Conservation (phyloP, 1,140 invertebrate genomes). For the Drosophila tropicalis region DNA sequence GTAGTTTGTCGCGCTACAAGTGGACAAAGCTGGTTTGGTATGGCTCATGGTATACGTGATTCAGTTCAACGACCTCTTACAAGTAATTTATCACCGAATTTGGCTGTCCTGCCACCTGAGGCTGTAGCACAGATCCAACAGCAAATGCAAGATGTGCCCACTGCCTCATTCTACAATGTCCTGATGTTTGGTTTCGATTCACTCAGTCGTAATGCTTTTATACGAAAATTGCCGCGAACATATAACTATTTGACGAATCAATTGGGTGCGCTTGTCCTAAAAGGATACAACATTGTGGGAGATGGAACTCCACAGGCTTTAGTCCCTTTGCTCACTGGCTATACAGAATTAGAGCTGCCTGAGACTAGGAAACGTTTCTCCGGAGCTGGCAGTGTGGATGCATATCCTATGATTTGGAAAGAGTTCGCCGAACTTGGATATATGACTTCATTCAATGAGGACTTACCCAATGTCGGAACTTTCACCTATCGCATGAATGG, state of each 20-base stretch:
- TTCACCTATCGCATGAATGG: conserved; percentile 96
- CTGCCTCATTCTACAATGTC: conserved; percentile 86
- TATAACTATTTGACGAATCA: conserved; percentile 89
- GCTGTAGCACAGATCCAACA: conserved; percentile 61
- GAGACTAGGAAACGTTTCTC: conserved; percentile 91
- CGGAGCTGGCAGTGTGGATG: conserved; percentile 87
- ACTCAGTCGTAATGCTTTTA: conserved; percentile 93
- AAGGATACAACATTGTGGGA: conserved; percentile 96
- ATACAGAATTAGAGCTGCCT: conserved; percentile 94
- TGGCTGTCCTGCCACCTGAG: conserved; percentile 57
- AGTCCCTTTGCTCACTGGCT: conserved; percentile 94
- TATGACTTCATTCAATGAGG: conserved; percentile 93
- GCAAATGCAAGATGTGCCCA: conserved; percentile 57
- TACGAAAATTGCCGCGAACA: conserved; percentile 92
- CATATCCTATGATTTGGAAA: conserved; percentile 93
- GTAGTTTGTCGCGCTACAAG: conserved; percentile 85
- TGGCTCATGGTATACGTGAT: conserved; percentile 75
- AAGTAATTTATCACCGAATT: conserved; percentile 54
- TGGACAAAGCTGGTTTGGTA: conserved; percentile 83
- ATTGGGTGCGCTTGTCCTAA: conserved; percentile 88
- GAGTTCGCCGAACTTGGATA: conserved; percentile 89
- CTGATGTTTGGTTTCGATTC: conserved; percentile 97
- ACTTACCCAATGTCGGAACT: conserved; percentile 92
- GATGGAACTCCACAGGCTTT: conserved; percentile 97
- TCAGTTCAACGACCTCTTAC: conserved; percentile 53